A percentile compares a stretch with the other conserved stretches of the same genome.
Evolutionary conservation across 2,113 vertebrate genomes (phyloP).

Genomic region (Hippocampus abdominalis): DNA sequence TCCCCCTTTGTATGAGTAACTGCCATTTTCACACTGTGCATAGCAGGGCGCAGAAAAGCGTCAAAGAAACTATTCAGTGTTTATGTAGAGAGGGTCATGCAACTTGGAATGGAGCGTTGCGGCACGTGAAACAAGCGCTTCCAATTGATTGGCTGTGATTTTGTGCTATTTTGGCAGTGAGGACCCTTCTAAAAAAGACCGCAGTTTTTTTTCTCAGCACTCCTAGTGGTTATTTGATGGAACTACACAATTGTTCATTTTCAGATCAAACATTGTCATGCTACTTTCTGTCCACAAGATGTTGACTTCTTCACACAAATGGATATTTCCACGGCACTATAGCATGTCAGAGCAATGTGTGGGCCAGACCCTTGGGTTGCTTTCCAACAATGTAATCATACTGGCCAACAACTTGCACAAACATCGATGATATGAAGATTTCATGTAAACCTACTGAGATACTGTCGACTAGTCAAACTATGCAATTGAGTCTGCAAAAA

Average conservation of each 20-base stretch:
- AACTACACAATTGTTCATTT: background rate
- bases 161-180: too few relatives aligned
- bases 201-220: background rate
- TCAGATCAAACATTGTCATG: constrained; percentile 14
- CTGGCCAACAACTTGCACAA: background rate
- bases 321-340: background rate
- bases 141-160: too few relatives aligned
- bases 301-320: constrained; percentile 23
- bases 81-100: too few relatives aligned
- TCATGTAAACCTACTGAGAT: background rate
- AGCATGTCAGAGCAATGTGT: background rate
- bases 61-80: too few relatives aligned
- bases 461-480: background rate
- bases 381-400: background rate
- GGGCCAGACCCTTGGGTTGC: background rate
- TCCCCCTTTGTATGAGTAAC: too few relatives aligned
- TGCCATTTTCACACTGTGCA: too few relatives aligned
- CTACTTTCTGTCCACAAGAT: constrained; percentile 36
- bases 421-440: background rate
- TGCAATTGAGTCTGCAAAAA: background rate
- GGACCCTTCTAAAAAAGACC: too few relatives aligned
- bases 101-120: too few relatives aligned
- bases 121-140: too few relatives aligned
- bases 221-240: background rate
- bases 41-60: too few relatives aligned